Evolutionary conservation across 2,797 vertebrate species (phyloP), one percentile per base, ranked within the genome.

Genomic region (Sebastes hubbsi): DNA sequence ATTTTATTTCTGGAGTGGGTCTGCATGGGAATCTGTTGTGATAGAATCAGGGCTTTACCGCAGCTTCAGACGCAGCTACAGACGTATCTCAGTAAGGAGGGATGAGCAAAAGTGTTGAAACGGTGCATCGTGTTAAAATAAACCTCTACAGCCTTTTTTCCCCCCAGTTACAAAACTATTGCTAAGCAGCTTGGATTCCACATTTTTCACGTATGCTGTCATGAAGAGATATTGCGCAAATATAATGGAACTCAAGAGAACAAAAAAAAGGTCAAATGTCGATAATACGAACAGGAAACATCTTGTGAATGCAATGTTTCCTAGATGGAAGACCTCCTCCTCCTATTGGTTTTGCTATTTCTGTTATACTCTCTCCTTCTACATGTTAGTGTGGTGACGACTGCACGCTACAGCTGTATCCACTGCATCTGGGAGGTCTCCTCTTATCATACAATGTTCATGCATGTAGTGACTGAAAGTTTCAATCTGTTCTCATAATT

Each of bases 281-380:
- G 27, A 0, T 34, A 38, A 20, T 8, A 59, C 6, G 70, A 25
- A 4, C 4, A 60, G n/a, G 30, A 42, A 66, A 62, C 8, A 60
- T 34, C 7, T 65, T 9, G 3, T 22, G 22, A 65, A 66, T 70
- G n/a, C 5, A 22, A 22, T 46, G 36, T 67, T 52, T 63, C 52
- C 71, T 38, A 7, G 49, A 67, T 70, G 32, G 18, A 49, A 25
- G 18, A 67, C 9, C 10, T 72, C 24, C 46, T 82, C 29, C 16
- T 83, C n/a, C 12, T 16, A 46, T 34, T 77, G 54, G 18, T 77
- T 85, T 65, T 66, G 56, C 64, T 84, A 81, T 82, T 84, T 84
- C 30, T 68, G 72, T 72, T 64, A 25, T 64, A 25, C 14, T 67
- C 38, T 68, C 20, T 18, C 77, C 73, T 55, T 62, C 74, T 34